Percentiles rank a stretch among this genome's conserved stretches.
These are phyloP conservation scores for Oxygymnocypris stewartii DNA, from an alignment of 2,113 vertebrate species.

Conservation along the genomic window DNA sequence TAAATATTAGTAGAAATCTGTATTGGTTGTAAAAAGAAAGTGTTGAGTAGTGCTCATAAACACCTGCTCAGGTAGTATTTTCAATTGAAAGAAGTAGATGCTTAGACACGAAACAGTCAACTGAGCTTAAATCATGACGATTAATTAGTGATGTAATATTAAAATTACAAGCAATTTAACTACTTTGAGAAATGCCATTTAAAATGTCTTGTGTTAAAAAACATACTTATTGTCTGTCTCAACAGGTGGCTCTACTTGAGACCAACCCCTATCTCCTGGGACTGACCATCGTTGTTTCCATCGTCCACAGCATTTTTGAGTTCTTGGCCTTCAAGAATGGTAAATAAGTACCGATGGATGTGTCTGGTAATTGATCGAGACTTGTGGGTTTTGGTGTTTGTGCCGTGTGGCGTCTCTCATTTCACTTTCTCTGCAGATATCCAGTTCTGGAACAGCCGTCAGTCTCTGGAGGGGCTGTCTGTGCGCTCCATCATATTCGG, in stretches of 20 bases:
- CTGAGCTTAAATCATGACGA: neutral
- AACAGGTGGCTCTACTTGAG: conserved; percentile 88
- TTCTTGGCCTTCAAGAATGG: conserved; percentile 96
- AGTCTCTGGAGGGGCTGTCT: conserved; percentile 93
- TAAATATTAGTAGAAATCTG: neutral
- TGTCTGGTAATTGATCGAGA: neutral
- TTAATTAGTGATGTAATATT: neutral
- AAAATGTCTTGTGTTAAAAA: neutral
- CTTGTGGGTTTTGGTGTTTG: neutral
- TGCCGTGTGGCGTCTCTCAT: neutral
- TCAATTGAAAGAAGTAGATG: too few relatives aligned
- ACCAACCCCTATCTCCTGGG: conserved; percentile 94
- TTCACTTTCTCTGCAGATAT: conserved; percentile 79
- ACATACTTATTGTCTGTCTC: conserved; percentile 44
- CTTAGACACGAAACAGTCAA: too few relatives aligned
- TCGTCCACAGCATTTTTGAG: conserved; percentile 94
- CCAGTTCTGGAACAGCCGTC: conserved; percentile 97
- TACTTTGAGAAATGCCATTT: neutral
- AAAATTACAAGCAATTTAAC: neutral
- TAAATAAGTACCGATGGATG: conserved; percentile 58
- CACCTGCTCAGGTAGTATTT: too few relatives aligned
- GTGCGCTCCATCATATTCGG: conserved; percentile 95
- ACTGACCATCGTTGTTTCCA: conserved; percentile 90
- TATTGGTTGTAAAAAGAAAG: neutral
- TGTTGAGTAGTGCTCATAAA: neutral